A percentile compares a stretch with the other conserved stretches of the same genome.
Evolutionary conservation across 2,797 vertebrate species (phyloP).

Genomic region (Enteromius argenteus): DNA sequence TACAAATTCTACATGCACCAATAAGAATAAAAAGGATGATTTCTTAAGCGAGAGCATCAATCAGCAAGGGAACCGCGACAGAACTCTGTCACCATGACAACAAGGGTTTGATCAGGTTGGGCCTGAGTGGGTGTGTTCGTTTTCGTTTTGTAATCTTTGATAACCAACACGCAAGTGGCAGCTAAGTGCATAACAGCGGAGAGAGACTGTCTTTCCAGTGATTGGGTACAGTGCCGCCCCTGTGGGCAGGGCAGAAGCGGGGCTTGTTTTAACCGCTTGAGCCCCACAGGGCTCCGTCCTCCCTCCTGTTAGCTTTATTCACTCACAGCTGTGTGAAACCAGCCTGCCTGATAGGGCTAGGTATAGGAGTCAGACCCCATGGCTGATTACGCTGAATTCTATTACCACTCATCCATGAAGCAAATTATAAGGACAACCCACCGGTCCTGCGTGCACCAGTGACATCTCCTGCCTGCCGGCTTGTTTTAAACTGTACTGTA

Average conservation of each 20-base stretch:
- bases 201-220: conserved; percentile 60
- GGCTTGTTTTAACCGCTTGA: conserved; percentile 20
- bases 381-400: conserved; percentile 73
- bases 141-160: conserved; percentile 78
- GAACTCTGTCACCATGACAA: conserved; percentile 82
- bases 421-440: conserved; percentile 74
- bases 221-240: conserved; percentile 1
- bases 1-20: conserved; percentile 66
- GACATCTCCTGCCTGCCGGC: conserved; percentile 33
- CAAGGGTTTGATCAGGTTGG: conserved; percentile 69
- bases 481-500: conserved; percentile 38
- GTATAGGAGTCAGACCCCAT: conserved; percentile 47
- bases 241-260: conserved; percentile 1
- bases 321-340: conserved; percentile 43
- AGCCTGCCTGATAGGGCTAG: conserved; percentile 48
- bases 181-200: conserved; percentile 72
- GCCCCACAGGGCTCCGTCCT: conserved; percentile 36
- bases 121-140: conserved; percentile 74
- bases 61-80: conserved; percentile 69
- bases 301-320: conserved; percentile 34
- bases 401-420: conserved; percentile 70
- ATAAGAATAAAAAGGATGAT: conserved; percentile 18
- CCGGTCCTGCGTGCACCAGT: conserved; percentile 40
- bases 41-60: conserved; percentile 59
- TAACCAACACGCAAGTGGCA: conserved; percentile 68